These are phyloP conservation scores for Ormia ochracea DNA, from an alignment of 2,888 invertebrate species.

Conservation along the genomic window DNA sequence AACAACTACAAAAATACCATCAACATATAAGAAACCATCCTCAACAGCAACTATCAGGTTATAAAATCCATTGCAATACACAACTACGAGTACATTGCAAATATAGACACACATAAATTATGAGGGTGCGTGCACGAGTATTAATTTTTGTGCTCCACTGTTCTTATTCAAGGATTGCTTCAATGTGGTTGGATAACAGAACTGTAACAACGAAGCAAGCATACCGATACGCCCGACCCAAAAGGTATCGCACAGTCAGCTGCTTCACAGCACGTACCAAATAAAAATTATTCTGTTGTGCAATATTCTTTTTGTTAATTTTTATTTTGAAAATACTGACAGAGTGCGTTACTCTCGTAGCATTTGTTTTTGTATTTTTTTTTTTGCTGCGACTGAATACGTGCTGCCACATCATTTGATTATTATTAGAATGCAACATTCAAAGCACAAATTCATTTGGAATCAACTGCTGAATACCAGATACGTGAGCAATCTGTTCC, in stretches of 20 bases:
- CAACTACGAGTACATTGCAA: too few relatives aligned
- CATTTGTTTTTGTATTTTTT: too few relatives aligned
- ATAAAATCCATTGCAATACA: conserved; percentile 16
- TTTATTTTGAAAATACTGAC: too few relatives aligned
- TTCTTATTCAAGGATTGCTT: conserved; percentile 44
- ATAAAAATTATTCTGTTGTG: conserved; percentile 15
- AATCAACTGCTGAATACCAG: too few relatives aligned
- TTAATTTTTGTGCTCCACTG: not conserved
- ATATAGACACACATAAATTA: too few relatives aligned
- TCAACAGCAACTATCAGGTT: conserved; percentile 23
- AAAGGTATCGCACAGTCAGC: conserved; percentile 13
- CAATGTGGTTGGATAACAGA: conserved; percentile 36
- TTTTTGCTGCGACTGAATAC: too few relatives aligned
- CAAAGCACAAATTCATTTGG: too few relatives aligned
- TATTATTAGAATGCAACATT: too few relatives aligned
- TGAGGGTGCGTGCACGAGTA: not conserved
- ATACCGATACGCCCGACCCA: conserved; percentile 2
- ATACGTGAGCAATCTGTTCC: too few relatives aligned
- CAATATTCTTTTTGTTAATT: not conserved
- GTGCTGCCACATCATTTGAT: too few relatives aligned
- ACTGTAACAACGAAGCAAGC: not conserved
- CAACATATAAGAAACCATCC: conserved; percentile 2
- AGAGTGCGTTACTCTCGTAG: too few relatives aligned
- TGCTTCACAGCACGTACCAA: conserved; percentile 20
- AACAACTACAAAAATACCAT: conserved; percentile 1